Base-by-base conservation (phyloP, 2,113 vertebrate genomes). In the Scomber colias region DNA sequence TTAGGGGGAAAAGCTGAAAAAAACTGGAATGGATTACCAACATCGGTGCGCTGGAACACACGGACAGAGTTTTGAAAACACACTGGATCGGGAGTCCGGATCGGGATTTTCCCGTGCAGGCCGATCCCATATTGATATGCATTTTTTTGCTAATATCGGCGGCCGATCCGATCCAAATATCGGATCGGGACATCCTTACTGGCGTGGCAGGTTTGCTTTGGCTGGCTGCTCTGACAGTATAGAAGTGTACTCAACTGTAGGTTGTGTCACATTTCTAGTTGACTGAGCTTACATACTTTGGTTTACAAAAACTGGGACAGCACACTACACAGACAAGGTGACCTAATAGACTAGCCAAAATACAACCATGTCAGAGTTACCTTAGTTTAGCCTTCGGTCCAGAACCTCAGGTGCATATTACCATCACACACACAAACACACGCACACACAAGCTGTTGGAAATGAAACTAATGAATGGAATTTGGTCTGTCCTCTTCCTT, bases 361-460 rank as follows among this genome's bases (percentile, higher is more conserved):
- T 31, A 54, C 27, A 78, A 76, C 75, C 62, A 71, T 61, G 75
- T 79, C 76, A 79, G 21, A 50, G 14, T 67, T 60, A 65, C n/a
- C 67, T 69, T 16, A 27, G 50, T 48, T 64, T n/a, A 4, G 44
- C 68, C 46, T 21, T 0, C 63, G 60, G 59, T 50, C 5, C 16
- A 59, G 21, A 17, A 30, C 69, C 27, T 44, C 4, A 59, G 35
- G 59, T 69, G 49, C 11, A 70, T 27, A 49, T 77, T 50, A 49
- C 27, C 61, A 62, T 67, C 62, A 76, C 46, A 73, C 57, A 61
- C 56, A 61, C 70, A 67, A 16, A 54, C 14, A 66, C 46, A 35
- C 31, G 62, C 31, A 71, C 40, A 46, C 67, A 46, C 45, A 48
- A 24, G 51, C 66, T 40, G 35, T 40, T 40, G 35, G 35, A 40